Base-by-base conservation (phyloP, 1,140 invertebrate species). In the Musca vetustissima region DNA sequence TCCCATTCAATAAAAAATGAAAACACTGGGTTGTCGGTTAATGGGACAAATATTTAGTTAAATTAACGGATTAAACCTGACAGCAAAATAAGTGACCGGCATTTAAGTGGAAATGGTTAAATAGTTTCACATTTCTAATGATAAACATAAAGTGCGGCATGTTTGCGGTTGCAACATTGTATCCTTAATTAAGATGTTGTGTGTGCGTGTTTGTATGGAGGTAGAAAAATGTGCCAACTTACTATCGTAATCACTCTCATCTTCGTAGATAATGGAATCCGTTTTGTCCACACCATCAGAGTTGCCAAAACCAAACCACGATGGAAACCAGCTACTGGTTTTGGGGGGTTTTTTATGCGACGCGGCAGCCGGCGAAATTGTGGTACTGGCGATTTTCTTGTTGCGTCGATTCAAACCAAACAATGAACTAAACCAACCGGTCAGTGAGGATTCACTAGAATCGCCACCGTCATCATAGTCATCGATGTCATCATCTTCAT, bases 401-500 rank as follows among this genome's bases (percentile, higher is more conserved):
- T 70, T 80, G 2, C 72, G 72, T 3, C 76, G 67, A 17, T 74
- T 72, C 17, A 75, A 50, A 0, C 79, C 73, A 66, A 81, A 81
- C 76, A 70, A 78, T 4, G 79, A 81, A 59, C 76, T 71, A 1
- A 81, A 73, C 79, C 79, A 81, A 55, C 70, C 67, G 57, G 74
- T 68, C 14, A 79, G n/a, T 0, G 75, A 72, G 19, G 57, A 24
- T 25, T 69, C 64, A 36, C 13, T 49, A 6, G 68, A 36, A 24
- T 71, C 25, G 0, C 48, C 48, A 24, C 70, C 25, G 0, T 24
- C 48, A 28, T 57, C 64, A 43, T 28, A 49, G 3, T 49, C 43
- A 43, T 43, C 36, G 36, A 43, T 43, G 36, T 70, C 68, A 0
- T 69, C 74, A 0, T 73, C 73, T 0, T 70, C 52, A 59, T 70